phyloP scores from a whole-genome alignment of 1,140 invertebrate genomes.

The Ladona fulva region DNA sequence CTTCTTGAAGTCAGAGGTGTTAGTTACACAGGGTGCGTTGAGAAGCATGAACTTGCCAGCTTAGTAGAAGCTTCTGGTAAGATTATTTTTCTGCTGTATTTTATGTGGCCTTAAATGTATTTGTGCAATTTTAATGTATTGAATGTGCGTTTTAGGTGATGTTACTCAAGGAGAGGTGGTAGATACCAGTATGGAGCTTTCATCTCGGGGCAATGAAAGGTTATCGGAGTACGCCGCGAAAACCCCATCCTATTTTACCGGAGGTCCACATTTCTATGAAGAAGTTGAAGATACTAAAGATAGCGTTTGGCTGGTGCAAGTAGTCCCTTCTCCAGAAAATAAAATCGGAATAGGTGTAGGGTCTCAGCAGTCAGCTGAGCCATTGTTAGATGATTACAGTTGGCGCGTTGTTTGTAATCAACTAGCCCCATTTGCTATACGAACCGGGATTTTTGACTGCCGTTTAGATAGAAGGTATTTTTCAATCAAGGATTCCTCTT shows the following conservation, averaged over 20 bases:
- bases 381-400: constrained; percentile 30
- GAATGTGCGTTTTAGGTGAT: constrained; percentile 23
- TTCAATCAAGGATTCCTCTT: not conserved
- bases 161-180: constrained; percentile 28
- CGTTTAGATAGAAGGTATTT: constrained; percentile 35
- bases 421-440: constrained; percentile 39
- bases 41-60: constrained; percentile 41
- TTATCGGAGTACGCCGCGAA: constrained; percentile 20
- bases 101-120: not conserved
- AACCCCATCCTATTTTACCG: constrained; percentile 37
- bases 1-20: constrained; percentile 42
- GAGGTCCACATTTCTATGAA: constrained; percentile 42
- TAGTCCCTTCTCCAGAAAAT: constrained; percentile 26
- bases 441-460: constrained; percentile 43
- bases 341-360: not conserved
- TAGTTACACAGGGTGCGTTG: constrained; percentile 40
- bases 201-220: constrained; percentile 14
- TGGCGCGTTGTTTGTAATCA: constrained; percentile 38
- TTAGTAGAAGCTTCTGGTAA: constrained; percentile 41
- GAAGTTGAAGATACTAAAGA: constrained; percentile 48
- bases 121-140: not conserved
- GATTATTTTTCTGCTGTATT: not conserved
- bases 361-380: constrained; percentile 19
- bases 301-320: constrained; percentile 46
- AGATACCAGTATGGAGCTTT: constrained; percentile 19